Evolutionary conservation across 2,113 vertebrate species (phyloP).

Genomic region (Petaurus breviceps): DNA sequence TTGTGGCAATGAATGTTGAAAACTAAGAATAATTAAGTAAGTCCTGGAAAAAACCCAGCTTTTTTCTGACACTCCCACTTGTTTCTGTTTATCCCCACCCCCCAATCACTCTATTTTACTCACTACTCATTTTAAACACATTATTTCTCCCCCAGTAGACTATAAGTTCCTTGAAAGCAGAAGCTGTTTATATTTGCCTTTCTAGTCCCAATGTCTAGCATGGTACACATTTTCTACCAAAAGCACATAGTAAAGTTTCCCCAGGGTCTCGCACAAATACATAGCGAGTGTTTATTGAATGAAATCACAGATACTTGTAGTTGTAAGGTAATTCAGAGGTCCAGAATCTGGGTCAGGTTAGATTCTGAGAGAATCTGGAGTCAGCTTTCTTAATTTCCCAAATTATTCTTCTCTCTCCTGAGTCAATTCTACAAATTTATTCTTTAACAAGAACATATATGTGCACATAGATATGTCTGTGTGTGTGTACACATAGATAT

Average conservation of each 20-base stretch:
- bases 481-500: neutral
- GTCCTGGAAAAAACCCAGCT: too few species aligned
- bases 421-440: slow-evolving; percentile 6
- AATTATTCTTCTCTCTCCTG: slow-evolving; percentile 8
- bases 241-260: neutral
- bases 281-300: neutral
- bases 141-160: neutral
- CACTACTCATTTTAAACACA: neutral
- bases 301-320: neutral
- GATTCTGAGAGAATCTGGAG: neutral
- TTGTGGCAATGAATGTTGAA: too few species aligned
- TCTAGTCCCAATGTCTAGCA: neutral
- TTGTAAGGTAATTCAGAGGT: neutral
- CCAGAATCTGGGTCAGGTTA: neutral
- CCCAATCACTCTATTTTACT: neutral
- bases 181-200: neutral
- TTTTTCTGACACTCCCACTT: neutral
- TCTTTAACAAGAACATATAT: slow-evolving; percentile 31
- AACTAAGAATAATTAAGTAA: too few species aligned
- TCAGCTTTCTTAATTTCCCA: neutral
- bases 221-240: neutral
- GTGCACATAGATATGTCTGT: neutral
- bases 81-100: neutral
- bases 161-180: neutral
- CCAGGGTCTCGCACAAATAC: neutral